A percentile compares a stretch with the other conserved stretches of the same genome.
These are phyloP conservation scores for Acanthis flammea DNA, from an alignment of 2,797 vertebrate species.

Conservation along the genomic window DNA sequence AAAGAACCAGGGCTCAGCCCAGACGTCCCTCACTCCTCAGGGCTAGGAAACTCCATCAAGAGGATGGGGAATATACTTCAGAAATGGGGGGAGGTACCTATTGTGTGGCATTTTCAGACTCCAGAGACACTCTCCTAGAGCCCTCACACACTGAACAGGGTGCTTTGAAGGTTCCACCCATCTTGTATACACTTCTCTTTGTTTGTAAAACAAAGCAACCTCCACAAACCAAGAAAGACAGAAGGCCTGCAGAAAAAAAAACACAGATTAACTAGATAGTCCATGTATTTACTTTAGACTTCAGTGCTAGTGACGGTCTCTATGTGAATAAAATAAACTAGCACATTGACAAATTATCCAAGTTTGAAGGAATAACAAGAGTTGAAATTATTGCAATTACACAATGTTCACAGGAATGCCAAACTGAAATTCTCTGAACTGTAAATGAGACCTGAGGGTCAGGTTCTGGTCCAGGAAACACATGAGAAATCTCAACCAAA, in stretches of 20 bases:
- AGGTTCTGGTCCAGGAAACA: slow-evolving; percentile 21
- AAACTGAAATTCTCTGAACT: slow-evolving; percentile 16
- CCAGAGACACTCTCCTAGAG: not conserved
- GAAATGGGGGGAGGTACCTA: not conserved
- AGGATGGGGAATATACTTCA: not conserved
- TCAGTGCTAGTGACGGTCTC: not conserved
- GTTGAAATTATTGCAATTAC: slow-evolving; percentile 38
- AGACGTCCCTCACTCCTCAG: not conserved
- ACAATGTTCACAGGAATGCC: slow-evolving; percentile 6
- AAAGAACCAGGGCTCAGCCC: not conserved
- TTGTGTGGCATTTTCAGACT: not conserved
- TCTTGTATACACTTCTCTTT: not conserved
- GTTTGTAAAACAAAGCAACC: not conserved
- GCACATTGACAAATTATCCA: slow-evolving; percentile 15
- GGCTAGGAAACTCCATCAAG: not conserved
- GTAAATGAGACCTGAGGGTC: slow-evolving; percentile 40
- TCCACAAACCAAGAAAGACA: not conserved
- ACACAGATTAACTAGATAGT: not conserved
- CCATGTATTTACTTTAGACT: slow-evolving; percentile 12
- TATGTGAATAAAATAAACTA: slow-evolving; percentile 14
- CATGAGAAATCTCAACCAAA: not conserved
- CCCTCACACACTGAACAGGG: not conserved
- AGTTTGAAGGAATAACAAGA: slow-evolving; percentile 27
- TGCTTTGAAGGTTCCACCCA: not conserved
- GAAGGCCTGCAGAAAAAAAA: not conserved